A percentile compares a stretch with the other conserved stretches of the same genome.
Conservation (phyloP, 2,797 vertebrate species). For the Nannoperca obscura region DNA sequence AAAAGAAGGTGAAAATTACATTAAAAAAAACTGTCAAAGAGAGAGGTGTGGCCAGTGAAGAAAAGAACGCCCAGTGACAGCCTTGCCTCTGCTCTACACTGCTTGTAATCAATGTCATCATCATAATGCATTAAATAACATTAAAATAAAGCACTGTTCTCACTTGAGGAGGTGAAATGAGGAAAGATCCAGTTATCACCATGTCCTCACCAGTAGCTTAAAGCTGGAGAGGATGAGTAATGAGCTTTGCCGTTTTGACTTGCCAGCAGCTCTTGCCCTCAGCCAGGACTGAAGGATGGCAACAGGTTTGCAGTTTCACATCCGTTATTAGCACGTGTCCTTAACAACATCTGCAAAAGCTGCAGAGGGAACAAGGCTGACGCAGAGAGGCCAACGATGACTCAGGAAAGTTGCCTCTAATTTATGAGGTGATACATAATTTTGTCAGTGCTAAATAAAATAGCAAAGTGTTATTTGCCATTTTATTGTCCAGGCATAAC, state of each 20-base stretch:
- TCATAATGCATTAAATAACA: conserved; percentile 20
- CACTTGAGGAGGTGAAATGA: conserved; percentile 18
- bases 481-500: conserved; percentile 8
- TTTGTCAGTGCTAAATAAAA: conserved; percentile 32
- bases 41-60: conserved; percentile 47
- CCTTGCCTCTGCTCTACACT: conserved; percentile 22
- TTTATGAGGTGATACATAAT: conserved; percentile 30
- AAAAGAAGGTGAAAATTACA: conserved; percentile 9
- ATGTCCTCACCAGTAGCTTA: conserved; percentile 20
- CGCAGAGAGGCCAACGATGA: neutral
- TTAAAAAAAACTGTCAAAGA: conserved; percentile 9
- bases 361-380: conserved; percentile 6
- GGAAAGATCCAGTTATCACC: conserved; percentile 20
- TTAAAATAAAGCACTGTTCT: conserved; percentile 6
- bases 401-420: conserved; percentile 25
- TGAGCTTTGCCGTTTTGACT: conserved; percentile 21
- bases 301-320: conserved; percentile 32
- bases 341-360: conserved; percentile 32
- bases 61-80: conserved; percentile 53
- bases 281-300: conserved; percentile 36
- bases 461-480: conserved; percentile 10
- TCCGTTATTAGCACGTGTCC: conserved; percentile 7
- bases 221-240: conserved; percentile 28
- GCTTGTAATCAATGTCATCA: conserved; percentile 27
- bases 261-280: conserved; percentile 16